Percentiles rank a stretch among this genome's conserved stretches.
These are phyloP conservation scores for Polyommatus iphigenia DNA, from an alignment of 2,888 invertebrate species.

Conservation along the genomic window DNA sequence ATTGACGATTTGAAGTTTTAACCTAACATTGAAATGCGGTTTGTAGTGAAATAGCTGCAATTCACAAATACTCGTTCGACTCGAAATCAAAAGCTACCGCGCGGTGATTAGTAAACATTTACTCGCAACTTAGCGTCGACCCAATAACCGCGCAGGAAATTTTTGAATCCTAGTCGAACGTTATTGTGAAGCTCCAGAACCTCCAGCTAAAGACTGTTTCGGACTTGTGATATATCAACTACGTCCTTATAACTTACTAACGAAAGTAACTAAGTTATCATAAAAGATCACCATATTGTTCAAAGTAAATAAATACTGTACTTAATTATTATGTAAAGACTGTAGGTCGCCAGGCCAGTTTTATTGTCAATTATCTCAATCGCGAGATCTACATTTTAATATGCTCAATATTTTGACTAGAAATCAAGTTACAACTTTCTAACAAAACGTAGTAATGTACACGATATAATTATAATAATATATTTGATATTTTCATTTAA, in stretches of 20 bases:
- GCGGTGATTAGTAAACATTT: not conserved
- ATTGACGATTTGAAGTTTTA: not conserved
- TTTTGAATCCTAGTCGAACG: not conserved
- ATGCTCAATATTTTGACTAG: constrained; percentile 81
- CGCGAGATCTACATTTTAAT: constrained; percentile 76
- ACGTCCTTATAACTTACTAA: constrained; percentile 36
- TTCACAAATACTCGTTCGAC: not conserved
- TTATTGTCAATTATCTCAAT: constrained; percentile 79
- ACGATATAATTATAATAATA: constrained; percentile 56
- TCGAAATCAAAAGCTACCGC: not conserved
- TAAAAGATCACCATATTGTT: constrained; percentile 50
- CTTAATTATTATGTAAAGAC: constrained; percentile 49
- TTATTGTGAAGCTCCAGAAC: not conserved
- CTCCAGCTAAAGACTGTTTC: not conserved
- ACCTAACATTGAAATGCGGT: not conserved
- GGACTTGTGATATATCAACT: not conserved
- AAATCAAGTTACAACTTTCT: constrained; percentile 78
- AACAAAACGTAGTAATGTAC: constrained; percentile 77
- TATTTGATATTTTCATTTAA: constrained; percentile 51
- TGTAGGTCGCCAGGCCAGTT: constrained; percentile 64
- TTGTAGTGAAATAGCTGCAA: not conserved
- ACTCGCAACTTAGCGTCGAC: not conserved
- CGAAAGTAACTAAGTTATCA: constrained; percentile 38
- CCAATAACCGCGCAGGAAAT: not conserved
- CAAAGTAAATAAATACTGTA: constrained; percentile 59